Base-by-base conservation (phyloP, 2,797 vertebrate species). In the Dicrostonyx torquatus region DNA sequence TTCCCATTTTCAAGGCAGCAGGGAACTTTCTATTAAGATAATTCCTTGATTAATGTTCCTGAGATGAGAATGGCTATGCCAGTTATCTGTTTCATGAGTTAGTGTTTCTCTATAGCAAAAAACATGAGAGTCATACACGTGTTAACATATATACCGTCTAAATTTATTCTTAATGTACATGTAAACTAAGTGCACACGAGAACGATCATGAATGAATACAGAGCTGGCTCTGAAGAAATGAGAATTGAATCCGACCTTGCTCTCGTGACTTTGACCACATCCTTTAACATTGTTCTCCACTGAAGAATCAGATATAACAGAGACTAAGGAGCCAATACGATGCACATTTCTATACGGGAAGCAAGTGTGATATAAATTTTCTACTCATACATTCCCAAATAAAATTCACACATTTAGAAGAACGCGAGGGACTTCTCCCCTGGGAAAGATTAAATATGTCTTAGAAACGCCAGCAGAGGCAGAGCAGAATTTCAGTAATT, bases 401-500 rank as follows among this genome's bases (percentile, higher is more conserved):
- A 97, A 78, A 97, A 58, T 73, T n/a, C 96, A 8, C 75, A 64
- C 97, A 29, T 90, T 82, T 94, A 22, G 90, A 64, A 96, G 89
- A 95, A 89, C 87, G 84, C 66, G 37, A 85, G 55, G 87, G 40
- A 15, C 83, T 93, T 89, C 14, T 60, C 22, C 90, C 0, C 34
- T 97, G 87, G 97, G 96, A 96, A 95, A 78, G 75, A 82, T 92
- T 95, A 95, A 97, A 97, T 89, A 80, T 83, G 53, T 62, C 96
- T 97, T 95, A 95, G 92, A 96, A 98, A 98, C 60, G 48, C 24
- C 0, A 91, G 64, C 78, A 94, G 95, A 97, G 90, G 64, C 48
- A 15, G 97, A 97, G 90, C 78, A 96, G 86, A 97, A 88, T 97
- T 97, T 97, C 96, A 95, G 94, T 97, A 97, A 97, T 98, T 97